Evolutionary conservation across 2,113 vertebrate genomes (phyloP), one percentile per base, ranked within the genome.

Genomic region (Pyxicephalus adspersus): DNA sequence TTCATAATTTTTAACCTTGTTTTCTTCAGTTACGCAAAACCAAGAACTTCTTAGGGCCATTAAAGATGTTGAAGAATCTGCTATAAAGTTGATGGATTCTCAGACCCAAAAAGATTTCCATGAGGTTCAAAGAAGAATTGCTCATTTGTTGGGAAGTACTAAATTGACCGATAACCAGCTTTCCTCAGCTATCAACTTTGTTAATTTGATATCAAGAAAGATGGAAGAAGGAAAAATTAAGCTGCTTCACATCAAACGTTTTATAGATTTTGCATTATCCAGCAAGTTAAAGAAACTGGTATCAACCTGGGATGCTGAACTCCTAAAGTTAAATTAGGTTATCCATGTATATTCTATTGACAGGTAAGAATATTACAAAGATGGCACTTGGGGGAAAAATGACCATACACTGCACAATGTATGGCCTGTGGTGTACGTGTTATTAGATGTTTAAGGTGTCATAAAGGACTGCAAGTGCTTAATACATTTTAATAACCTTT

Each of bases 231-330:
- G 77, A n/a, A 60, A 45, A 68, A 50, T 79, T 4, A 23, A 8
- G 1, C 8, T 15, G n/a, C 5, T 5, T 22, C 64, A 68, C 4
- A 57, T 79, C 26, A 58, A 45, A 58, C 29, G 26, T 50, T 79
- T 79, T 7, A 34, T 79, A 58, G 29, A 60, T 6, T 60, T 79
- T 57, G 51, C 54, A 5, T 29, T 45, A 2, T 58, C 60, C 23
- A 26, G 38, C 31, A 79, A 34, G 22, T 31, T 79, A 25, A 23
- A 38, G 1, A 66, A 13, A 2, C 51, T 77, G 4, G 26, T 77
- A 20, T 4, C 63, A 3, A 77, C 76, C 23, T 77, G 76, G 76
- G 76, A 77, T 51, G 22, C 28, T 7, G 4, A 54, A 2, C 76
- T 77, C 6, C 8, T 77, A 3, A 77, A 66, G 60, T 23, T 45